Conservation (phyloP, 2,113 vertebrate species). For the Neodon shergylaensis region DNA sequence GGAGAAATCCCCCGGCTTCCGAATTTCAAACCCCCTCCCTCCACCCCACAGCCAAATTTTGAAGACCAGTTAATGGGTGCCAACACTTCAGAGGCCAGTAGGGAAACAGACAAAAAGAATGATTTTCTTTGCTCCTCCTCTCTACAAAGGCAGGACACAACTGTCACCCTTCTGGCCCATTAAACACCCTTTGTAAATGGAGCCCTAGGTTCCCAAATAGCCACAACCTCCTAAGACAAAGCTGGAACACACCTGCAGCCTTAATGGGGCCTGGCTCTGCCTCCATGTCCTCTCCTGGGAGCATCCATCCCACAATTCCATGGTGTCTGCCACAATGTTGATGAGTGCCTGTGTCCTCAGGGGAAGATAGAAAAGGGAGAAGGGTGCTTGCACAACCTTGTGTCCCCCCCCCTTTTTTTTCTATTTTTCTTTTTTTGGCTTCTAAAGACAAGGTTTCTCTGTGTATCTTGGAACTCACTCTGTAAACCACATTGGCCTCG, state of each 20-base stretch:
- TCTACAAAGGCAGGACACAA: not conserved
- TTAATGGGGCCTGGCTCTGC: not conserved
- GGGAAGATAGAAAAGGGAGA: conserved; percentile 15
- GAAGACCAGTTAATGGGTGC: conserved; percentile 3
- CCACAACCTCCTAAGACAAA: not conserved
- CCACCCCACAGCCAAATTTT: not conserved
- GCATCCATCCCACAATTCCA: not conserved
- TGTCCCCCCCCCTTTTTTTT: not conserved
- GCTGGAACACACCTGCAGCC: not conserved
- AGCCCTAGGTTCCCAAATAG: not conserved
- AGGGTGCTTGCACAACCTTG: not conserved
- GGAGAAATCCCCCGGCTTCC: not conserved
- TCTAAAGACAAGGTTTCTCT: too few relatives aligned
- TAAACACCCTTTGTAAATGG: conserved; percentile 32
- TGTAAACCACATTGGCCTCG: too few relatives aligned
- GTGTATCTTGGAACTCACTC: too few relatives aligned
- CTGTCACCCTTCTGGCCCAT: not conserved
- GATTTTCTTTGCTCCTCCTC: conserved; percentile 1
- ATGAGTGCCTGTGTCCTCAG: not conserved
- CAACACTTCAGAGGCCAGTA: not conserved
- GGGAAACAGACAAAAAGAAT: not conserved
- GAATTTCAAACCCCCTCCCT: not conserved
- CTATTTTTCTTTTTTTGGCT: too few relatives aligned
- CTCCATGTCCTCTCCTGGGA: not conserved
- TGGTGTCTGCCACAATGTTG: not conserved